Base-by-base conservation (phyloP, 2,888 invertebrate species). In the Bimastos eiseni region DNA sequence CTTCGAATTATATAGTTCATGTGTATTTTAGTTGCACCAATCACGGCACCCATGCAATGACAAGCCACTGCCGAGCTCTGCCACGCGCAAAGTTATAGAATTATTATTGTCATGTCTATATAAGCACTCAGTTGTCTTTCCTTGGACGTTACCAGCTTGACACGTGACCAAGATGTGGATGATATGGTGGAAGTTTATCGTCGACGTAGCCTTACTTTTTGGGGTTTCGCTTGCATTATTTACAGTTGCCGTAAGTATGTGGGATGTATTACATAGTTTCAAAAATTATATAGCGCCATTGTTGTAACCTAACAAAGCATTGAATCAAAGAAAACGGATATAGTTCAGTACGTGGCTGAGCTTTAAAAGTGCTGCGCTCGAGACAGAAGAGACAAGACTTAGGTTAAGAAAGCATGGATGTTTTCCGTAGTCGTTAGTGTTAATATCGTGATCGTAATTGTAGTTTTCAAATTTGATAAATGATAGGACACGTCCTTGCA, bases 181-280 rank as follows among this genome's bases (percentile, higher is more conserved):
- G 86, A 34, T 34, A 34, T 36, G 86, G 21, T 86, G 86, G 86
- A 86, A 37, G 34, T 86, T 86, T 17, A 37, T 37, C 37, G 86
- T 34, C 21, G 34, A 36, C 36, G 8, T 86, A 37, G 86, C 13
- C 5, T 19, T 86, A 2, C 6, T 86, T 36, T 1, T 86, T 3
- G 86, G 36, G 34, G 0, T 70, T 70, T 70, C n/a, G 70, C n/a
- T 70, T 70, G 70, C 11, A n/a, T 70, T 70, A n/a, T 70, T 70
- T 70, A n/a, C 70, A 70, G n/a, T n/a, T 70, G 70, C 70, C 70
- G 70, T 70, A 70, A 70, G 70, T 70, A n/a, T 70, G n/a, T n/a
- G 70, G 30, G 70, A 11, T n/a, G 11, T 70, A 70, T 70, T 70
- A 70, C 70, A n/a, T 30, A n/a, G n/a, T 30, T 70, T 0, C 70